Percentiles rank a stretch among this genome's conserved stretches.
Conservation (phyloP, 2,797 vertebrate species). For the Trematomus bernacchii region DNA sequence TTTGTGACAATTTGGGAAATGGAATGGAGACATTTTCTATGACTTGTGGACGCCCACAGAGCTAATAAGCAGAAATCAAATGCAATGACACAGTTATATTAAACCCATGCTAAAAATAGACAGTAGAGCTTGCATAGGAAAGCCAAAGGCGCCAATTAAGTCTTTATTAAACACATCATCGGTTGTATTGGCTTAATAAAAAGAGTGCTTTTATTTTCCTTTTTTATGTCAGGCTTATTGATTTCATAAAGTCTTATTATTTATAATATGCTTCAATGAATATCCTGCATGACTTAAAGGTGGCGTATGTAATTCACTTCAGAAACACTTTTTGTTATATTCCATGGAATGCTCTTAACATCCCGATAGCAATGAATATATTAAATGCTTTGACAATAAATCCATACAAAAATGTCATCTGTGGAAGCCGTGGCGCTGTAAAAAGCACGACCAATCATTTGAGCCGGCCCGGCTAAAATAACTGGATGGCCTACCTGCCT, state of each 20-base stretch:
- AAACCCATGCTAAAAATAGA: slow-evolving; percentile 37
- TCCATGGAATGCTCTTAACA: too few relatives aligned
- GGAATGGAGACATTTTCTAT: slow-evolving; percentile 40
- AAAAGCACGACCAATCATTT: too few relatives aligned
- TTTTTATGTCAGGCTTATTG: slow-evolving; percentile 35
- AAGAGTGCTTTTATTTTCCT: slow-evolving; percentile 43
- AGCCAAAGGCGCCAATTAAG: slow-evolving; percentile 22
- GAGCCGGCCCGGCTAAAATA: too few relatives aligned
- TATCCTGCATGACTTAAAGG: background rate
- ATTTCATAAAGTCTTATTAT: slow-evolving; percentile 26
- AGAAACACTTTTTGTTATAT: too few relatives aligned
- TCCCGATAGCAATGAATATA: too few relatives aligned
- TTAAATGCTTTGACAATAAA: too few relatives aligned
- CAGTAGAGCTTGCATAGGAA: slow-evolving; percentile 6
- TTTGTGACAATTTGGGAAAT: slow-evolving; percentile 58
- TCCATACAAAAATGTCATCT: too few relatives aligned
- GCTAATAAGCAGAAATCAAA: slow-evolving; percentile 38
- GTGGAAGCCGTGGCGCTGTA: too few relatives aligned
- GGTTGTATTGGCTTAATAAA: slow-evolving; percentile 46
- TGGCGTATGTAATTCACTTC: too few relatives aligned
- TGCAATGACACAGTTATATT: slow-evolving; percentile 29
- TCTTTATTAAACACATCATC: slow-evolving; percentile 36
- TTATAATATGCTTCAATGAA: slow-evolving; percentile 21
- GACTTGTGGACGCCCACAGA: slow-evolving; percentile 38
- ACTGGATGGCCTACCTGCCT: too few relatives aligned